phyloP scores from a whole-genome alignment of 2,888 invertebrate genomes.

The Euplagia quadripunctaria region DNA sequence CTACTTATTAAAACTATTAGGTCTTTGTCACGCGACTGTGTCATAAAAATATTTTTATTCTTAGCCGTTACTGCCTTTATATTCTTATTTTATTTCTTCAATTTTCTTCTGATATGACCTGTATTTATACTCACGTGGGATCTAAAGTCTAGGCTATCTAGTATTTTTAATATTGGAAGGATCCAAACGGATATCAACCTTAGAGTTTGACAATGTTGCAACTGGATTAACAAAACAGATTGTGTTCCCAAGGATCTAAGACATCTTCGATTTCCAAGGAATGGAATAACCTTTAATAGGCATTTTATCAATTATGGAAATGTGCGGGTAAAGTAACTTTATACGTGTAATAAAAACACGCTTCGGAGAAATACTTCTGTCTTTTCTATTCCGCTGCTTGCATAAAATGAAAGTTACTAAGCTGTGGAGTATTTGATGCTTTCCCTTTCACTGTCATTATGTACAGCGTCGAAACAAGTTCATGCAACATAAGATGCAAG shows the following conservation, averaged over 20 bases:
- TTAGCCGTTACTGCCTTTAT: neutral
- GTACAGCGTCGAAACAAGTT: conserved; percentile 15
- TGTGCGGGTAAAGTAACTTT: no score
- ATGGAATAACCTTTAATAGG: neutral
- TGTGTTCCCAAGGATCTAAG: neutral
- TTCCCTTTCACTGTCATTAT: conserved; percentile 46
- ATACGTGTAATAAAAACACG: no score
- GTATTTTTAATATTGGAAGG: no score
- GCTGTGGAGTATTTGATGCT: conserved; percentile 30
- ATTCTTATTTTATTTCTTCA: neutral
- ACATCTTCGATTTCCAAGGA: neutral
- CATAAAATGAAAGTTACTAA: conserved; percentile 44
- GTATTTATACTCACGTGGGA: neutral
- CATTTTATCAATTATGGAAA: neutral
- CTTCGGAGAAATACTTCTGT: neutral
- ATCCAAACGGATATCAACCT: no score
- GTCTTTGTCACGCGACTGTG: no score
- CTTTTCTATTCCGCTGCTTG: conserved; percentile 10
- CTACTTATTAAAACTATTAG: no score
- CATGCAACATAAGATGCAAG: neutral
- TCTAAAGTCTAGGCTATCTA: no score
- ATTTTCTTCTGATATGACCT: neutral
- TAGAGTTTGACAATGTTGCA: no score
- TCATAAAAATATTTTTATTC: neutral
- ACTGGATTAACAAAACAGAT: neutral